These are phyloP conservation scores for Nannospalax galili DNA, from an alignment of 2,113 vertebrate species.

Conservation along the genomic window DNA sequence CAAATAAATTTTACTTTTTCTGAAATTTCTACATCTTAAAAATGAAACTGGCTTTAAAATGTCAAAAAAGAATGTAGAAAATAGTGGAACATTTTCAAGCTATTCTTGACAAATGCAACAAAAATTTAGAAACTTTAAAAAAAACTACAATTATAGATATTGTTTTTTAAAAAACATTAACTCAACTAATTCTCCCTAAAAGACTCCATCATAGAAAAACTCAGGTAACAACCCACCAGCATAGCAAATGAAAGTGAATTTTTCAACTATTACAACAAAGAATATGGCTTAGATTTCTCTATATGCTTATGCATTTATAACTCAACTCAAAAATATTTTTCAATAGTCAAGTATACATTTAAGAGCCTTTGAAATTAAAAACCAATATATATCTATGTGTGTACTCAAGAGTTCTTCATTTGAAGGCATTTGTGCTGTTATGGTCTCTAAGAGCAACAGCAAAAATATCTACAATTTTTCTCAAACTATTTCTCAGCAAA, in stretches of 20 bases:
- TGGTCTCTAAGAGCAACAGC: neutral
- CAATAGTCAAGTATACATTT: neutral
- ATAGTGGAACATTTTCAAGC: slow-evolving; percentile 3
- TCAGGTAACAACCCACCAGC: neutral
- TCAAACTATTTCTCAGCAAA: neutral
- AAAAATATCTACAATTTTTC: neutral
- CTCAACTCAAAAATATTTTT: slow-evolving; percentile 33
- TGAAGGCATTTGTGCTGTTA: neutral
- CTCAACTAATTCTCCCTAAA: slow-evolving; percentile 5
- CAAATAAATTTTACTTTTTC: slow-evolving; percentile 56
- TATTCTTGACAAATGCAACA: slow-evolving; percentile 17
- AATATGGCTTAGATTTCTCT: neutral
- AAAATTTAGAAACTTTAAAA: slow-evolving; percentile 16
- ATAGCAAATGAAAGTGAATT: slow-evolving; percentile 28
- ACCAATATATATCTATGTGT: neutral
- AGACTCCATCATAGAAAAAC: slow-evolving; percentile 2
- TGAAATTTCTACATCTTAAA: slow-evolving; percentile 34
- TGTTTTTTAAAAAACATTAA: slow-evolving; percentile 10
- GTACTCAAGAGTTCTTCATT: slow-evolving; percentile 25
- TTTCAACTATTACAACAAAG: neutral
- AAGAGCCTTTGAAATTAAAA: slow-evolving; percentile 26
- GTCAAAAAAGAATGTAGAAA: neutral
- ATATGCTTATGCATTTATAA: neutral
- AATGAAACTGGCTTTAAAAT: neutral
- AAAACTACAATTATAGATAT: neutral